phyloP scores from a whole-genome alignment of 2,113 vertebrate species.

The Ginglymostoma cirratum region DNA sequence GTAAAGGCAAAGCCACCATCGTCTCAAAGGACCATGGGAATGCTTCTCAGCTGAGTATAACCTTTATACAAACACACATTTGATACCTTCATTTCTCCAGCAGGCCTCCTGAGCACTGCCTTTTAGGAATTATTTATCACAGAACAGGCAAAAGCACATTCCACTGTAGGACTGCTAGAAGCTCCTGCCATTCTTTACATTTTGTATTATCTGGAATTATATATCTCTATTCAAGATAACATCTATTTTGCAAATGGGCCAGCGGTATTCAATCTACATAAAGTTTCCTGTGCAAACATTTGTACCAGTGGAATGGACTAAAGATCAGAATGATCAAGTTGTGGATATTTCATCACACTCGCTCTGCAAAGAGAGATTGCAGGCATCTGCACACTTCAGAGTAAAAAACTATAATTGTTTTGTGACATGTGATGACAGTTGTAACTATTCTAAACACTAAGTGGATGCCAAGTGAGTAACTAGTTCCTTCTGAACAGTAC shows the following conservation, averaged over 20 bases:
- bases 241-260: not conserved
- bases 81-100: not conserved
- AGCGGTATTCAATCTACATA: conserved; percentile 3
- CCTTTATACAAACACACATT: not conserved
- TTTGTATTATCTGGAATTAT: not conserved
- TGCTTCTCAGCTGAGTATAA: not conserved
- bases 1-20: too few species aligned
- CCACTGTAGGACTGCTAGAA: not conserved
- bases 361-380: not conserved
- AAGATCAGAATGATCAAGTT: not conserved
- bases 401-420: conserved; percentile 51
- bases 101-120: not conserved
- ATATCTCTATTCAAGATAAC: not conserved
- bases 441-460: conserved; percentile 47
- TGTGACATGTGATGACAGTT: conserved; percentile 56
- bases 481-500: conserved; percentile 54
- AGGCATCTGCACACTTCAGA: conserved; percentile 46
- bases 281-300: not conserved
- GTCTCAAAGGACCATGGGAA: too few species aligned
- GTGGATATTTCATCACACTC: not conserved
- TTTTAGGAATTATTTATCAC: not conserved
- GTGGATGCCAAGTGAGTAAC: conserved; percentile 50
- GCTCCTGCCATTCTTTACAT: not conserved
- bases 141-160: not conserved
- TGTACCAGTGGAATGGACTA: not conserved